These are phyloP conservation scores for Oncorhynchus kisutch DNA, from an alignment of 2,113 vertebrate genomes.

Conservation along the genomic window DNA sequence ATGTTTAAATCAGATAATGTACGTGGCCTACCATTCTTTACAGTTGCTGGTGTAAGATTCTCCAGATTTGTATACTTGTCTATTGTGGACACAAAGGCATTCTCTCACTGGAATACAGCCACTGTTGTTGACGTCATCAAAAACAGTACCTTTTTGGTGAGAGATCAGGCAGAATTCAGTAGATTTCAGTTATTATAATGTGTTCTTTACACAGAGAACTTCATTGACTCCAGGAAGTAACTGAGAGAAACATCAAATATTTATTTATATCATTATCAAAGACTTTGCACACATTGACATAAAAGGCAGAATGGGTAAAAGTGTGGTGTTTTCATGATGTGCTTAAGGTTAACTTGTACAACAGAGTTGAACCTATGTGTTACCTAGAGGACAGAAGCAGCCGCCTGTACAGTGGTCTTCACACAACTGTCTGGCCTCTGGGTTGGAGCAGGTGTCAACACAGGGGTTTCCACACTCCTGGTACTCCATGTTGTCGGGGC, in stretches of 20 bases:
- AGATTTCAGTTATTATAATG: no score
- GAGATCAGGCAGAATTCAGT: neutral
- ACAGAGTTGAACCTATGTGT: neutral
- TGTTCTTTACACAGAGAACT: no score
- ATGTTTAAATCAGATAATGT: neutral
- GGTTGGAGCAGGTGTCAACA: conserved; percentile 79
- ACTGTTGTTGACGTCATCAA: conserved; percentile 76
- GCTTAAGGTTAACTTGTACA: neutral
- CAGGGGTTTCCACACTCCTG: conserved; percentile 80
- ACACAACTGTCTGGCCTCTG: conserved; percentile 76
- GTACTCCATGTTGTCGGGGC: conserved; percentile 78
- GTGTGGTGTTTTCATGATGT: neutral
- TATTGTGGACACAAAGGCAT: conserved; percentile 80
- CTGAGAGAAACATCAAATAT: neutral
- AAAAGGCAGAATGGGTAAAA: neutral
- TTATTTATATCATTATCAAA: no score
- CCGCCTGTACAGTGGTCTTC: conserved; percentile 78
- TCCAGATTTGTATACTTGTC: conserved; percentile 71
- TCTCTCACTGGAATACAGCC: conserved; percentile 72
- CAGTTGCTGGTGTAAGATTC: conserved; percentile 72
- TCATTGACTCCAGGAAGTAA: neutral
- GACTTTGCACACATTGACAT: neutral
- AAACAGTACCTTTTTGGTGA: conserved; percentile 73
- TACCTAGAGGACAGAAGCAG: conserved; percentile 84
- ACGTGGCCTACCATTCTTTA: conserved; percentile 74